These are phyloP conservation scores for Trinorchestia longiramus DNA, from an alignment of 1,140 invertebrate species.

Conservation along the genomic window DNA sequence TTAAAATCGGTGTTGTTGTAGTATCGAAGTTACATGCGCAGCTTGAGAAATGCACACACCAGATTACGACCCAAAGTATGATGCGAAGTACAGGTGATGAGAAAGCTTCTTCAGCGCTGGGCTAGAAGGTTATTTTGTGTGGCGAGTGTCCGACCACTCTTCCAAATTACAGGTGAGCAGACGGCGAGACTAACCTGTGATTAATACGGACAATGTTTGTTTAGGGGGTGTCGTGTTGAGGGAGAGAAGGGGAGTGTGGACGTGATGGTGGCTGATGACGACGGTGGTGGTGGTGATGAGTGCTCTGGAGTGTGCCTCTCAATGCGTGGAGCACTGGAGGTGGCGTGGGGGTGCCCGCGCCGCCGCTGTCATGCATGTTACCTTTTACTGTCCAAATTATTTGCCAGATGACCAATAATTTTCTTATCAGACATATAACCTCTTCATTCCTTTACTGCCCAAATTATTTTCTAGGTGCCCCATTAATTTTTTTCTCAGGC, in stretches of 20 bases:
- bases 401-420: no score
- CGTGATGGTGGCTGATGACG: background rate
- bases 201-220: constrained; percentile 55
- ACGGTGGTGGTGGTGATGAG: background rate
- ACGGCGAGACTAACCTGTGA: constrained; percentile 52
- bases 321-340: background rate
- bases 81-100: background rate
- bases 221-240: background rate
- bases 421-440: no score
- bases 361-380: background rate
- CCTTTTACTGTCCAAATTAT: no score
- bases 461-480: no score
- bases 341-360: background rate
- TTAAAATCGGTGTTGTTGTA: background rate
- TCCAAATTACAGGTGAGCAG: constrained; percentile 52
- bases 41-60: background rate
- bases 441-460: no score
- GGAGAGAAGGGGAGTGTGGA: background rate
- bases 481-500: no score
- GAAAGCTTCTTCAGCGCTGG: background rate
- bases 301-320: background rate
- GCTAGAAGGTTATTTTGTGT: background rate
- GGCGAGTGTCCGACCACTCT: constrained; percentile 40
- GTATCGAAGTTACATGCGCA: background rate
- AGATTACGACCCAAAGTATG: background rate